Evolutionary conservation across 2,888 invertebrate species (phyloP), one percentile per base, ranked within the genome.

Genomic region (Heliconius charithonia): DNA sequence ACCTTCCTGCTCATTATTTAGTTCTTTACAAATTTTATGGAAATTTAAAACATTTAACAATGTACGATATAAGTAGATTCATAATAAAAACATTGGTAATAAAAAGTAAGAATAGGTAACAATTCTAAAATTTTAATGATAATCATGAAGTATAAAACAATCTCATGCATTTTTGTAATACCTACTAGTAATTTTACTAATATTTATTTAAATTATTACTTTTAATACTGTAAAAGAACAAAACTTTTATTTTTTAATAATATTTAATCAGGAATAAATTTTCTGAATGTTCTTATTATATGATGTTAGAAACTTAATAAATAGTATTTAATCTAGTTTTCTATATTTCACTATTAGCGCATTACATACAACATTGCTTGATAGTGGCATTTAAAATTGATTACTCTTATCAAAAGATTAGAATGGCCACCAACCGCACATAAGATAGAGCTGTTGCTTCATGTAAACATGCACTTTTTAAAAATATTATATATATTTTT

Each of bases 361-460:
- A 32, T 29, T 7, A 37, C 9, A 25, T 32, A 59, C 32, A 59
- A 45, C 29, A n/a, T 59, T 72, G 32, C 32, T n/a, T 37, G 59
- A 72, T 72, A 72, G 32, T 72, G 56, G 32, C 59, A 59, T 72
- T 71, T 71, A 56, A 56, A 71, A 71, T 71, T 71, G 71, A 71
- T 71, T 59, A 72, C 25, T 29, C 59, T 59, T 72, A 72, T 72
- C 72, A 72, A 4, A 32, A 72, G 72, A 72, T 56, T 72, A 37
- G 16, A 32, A 32, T 16, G 72, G 22, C n/a, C 7, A 71, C 59
- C 19, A 37, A 32, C 16, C 37, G 25, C 41, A n/a, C 13, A 67
- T 71, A 19, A 72, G 59, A 37, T 72, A 59, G n/a, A n/a, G 16
- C 13, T 71, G 32, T 25, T 41, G 25, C 56, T 71, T 71, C 51